Base-by-base conservation (phyloP, 1,140 invertebrate genomes). In the Zaprionus kolodkinae region DNA sequence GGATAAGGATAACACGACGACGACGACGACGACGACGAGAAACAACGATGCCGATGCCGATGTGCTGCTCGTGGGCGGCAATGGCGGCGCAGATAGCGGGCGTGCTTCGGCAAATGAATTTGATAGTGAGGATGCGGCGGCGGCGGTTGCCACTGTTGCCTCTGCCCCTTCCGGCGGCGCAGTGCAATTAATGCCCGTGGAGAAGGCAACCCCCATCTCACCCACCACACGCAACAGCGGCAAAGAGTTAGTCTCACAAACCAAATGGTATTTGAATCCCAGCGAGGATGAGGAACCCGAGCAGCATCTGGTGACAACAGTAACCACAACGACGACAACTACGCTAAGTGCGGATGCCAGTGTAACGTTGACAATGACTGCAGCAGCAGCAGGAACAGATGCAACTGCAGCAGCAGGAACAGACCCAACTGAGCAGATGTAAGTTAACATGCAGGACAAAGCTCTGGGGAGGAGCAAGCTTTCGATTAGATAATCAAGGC, bases 41-140 rank as follows among this genome's bases (percentile, higher is more conserved):
- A 62, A 71, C 27, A 54, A 67, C 35, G 61, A 68, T 54, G 66
- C 55, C 35, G 61, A 68, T 48, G 66, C 55, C 45, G 45, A 45
- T 45, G 40, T 45, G 21, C n/a, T 52, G 11, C 21, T 56, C 52
- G 62, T 48, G 27, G 45, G 33, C 43, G 40, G 15, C 11, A 48
- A 33, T 6, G 45, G 35, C 48, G 50, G 56, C 15, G 35, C 79
- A 33, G 87, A 90, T 66, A 90, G 83, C 79, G 80, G 81, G 54
- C 81, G 81, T 52, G 87, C 66, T 35, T 90, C 88, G 73, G 79
- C 74, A 54, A 91, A 87, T 62, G 81, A 91, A 57, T 74, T 91
- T 70, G 77, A 80, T 71, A 71, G 65, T 25, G 73, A 55, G 52
- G 52, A 55, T 25, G 52, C 52, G 15, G 15, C 15, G 12, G 15